Base-by-base conservation (phyloP, 1,140 invertebrate species). In the Drosophila bipectinata region DNA sequence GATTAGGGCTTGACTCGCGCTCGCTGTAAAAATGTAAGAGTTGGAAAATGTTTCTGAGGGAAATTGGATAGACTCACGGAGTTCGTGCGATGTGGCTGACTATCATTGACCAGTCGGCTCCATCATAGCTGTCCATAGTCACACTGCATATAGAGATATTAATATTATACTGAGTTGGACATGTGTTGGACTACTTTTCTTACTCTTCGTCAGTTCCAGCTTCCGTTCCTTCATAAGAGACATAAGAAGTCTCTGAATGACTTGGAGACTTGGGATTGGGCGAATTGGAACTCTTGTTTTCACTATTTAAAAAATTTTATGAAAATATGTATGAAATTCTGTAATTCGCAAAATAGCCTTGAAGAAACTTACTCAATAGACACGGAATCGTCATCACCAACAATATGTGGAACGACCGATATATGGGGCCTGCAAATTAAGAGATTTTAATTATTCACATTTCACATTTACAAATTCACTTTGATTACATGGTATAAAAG, bases 351-450 rank as follows among this genome's bases (percentile, higher is more conserved):
- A 37, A 37, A 37, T 3, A 7, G 6, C 6, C 14, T 18, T 5
- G 10, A 18, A 18, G 5, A 59, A 15, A 24, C 57, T 51, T 60
- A 60, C 57, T 4, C 4, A 26, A 9, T 9, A 6, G 0, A n/a
- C 4, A 77, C 73, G 5, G n/a, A 9, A 15, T 67, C 37, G 9
- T 83, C 79, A 5, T 82, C 79, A 3, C 60, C 79, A 9, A 83
- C 79, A 55, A 83, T 75, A n/a, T 82, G 69, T 0, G 59, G 59
- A 1, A 81, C 39, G 7, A 52, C 63, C 0, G 62, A 47, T 21
- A 30, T 4, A 15, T 59, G 51, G 0, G 73, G 53, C 74, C 79
- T 82, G 24, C 4, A 74, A 63, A 34, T 1, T 0, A 45, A 12
- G 0, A 4, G 2, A 44, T 10, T 1, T 49, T 4, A 14, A 24